Evolutionary conservation across 2,888 invertebrate genomes (phyloP).

Genomic region (Leptinotarsa peninsularis): DNA sequence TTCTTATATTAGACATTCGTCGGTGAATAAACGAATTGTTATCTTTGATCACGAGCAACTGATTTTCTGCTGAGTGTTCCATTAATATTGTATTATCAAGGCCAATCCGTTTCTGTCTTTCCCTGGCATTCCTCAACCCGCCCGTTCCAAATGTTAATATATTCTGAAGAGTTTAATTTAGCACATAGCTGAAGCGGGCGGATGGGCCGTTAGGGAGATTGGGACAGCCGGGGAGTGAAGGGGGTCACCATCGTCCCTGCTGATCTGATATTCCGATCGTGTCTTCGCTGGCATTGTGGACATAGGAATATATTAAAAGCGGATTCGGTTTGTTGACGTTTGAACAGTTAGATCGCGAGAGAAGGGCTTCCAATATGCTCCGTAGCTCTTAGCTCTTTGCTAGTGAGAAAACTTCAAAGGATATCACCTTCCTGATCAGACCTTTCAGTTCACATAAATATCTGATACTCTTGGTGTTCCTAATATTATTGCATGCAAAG

Average conservation of each 20-base stretch:
- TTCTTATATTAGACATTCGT: no score
- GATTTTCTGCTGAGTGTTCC: slow-evolving; percentile 8
- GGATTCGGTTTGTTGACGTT: slow-evolving; percentile 66
- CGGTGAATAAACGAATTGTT: neutral
- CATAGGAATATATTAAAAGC: slow-evolving; percentile 67
- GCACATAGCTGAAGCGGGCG: slow-evolving; percentile 65
- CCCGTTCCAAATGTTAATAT: slow-evolving; percentile 66
- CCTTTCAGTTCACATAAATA: slow-evolving; percentile 45
- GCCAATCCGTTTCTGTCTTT: slow-evolving; percentile 32
- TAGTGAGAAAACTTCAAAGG: slow-evolving; percentile 60
- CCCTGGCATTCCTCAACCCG: slow-evolving; percentile 56
- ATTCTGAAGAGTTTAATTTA: slow-evolving; percentile 68
- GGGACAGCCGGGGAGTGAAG: slow-evolving; percentile 50
- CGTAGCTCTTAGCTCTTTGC: slow-evolving; percentile 40
- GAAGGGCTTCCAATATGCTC: slow-evolving; percentile 45
- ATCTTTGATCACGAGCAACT: slow-evolving; percentile 1
- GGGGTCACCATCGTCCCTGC: slow-evolving; percentile 49
- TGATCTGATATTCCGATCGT: slow-evolving; percentile 66
- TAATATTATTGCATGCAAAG: slow-evolving; percentile 41
- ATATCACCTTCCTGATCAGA: slow-evolving; percentile 54
- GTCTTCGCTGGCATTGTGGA: slow-evolving; percentile 65
- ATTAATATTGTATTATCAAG: slow-evolving; percentile 11
- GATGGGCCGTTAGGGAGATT: slow-evolving; percentile 50
- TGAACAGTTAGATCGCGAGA: slow-evolving; percentile 60
- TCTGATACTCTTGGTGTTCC: slow-evolving; percentile 46